Evolutionary conservation across 2,113 vertebrate species (phyloP).

Genomic region (Megaleporinus macrocephalus): DNA sequence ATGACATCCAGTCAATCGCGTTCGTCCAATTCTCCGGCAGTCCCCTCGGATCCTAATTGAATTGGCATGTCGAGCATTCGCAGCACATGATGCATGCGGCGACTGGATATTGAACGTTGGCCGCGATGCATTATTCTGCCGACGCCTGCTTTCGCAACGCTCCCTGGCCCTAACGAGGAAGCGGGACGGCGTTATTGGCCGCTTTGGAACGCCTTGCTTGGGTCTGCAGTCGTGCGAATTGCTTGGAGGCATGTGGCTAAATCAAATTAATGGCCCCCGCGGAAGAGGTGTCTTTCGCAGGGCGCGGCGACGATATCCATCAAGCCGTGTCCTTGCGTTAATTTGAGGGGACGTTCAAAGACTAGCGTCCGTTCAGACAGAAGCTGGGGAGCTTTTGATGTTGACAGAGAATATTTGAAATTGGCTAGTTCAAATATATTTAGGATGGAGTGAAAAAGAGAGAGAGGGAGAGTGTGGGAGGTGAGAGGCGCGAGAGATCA

Average conservation of each 20-base stretch:
- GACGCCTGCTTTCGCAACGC: neutral
- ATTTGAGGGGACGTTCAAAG: conserved; percentile 19
- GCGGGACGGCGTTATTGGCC: conserved; percentile 20
- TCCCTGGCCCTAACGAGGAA: conserved; percentile 23
- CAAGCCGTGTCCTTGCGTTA: conserved; percentile 41
- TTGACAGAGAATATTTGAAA: conserved; percentile 24
- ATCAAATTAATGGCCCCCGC: conserved; percentile 40
- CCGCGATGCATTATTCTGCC: conserved; percentile 34
- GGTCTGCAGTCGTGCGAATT: conserved; percentile 38
- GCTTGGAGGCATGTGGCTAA: conserved; percentile 56
- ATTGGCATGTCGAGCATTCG: conserved; percentile 42
- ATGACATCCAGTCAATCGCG: conserved; percentile 46
- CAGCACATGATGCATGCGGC: conserved; percentile 7
- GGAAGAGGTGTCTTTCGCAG: conserved; percentile 34
- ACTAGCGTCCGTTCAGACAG: neutral
- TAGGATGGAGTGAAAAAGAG: neutral
- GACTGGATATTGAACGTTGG: conserved; percentile 24
- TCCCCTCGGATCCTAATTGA: conserved; percentile 54
- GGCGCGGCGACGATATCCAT: neutral
- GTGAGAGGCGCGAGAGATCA: neutral
- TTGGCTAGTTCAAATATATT: neutral
- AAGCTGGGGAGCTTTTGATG: conserved; percentile 2
- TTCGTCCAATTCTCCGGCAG: conserved; percentile 16
- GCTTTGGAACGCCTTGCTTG: conserved; percentile 17
- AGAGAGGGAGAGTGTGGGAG: neutral